Base-by-base conservation (phyloP, 2,797 vertebrate species). In the Phaenicophaeus curvirostris region DNA sequence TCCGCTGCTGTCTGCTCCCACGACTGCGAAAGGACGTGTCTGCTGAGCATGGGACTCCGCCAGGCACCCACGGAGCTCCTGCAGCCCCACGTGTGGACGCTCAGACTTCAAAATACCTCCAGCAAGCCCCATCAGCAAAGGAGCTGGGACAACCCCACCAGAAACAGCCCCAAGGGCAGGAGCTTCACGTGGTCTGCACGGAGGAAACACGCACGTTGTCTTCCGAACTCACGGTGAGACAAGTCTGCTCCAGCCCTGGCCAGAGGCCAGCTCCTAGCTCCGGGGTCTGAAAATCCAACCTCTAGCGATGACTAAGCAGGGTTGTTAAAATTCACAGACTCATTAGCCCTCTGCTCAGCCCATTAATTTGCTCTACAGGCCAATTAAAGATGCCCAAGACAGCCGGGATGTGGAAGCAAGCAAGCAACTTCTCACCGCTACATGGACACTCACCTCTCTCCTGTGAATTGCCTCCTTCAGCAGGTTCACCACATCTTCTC, bases 381-480 rank as follows among this genome's bases (percentile, higher is more conserved):
- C 88, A 93, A 92, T 94, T 95, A 91, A 61, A 27, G 59, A 13
- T 35, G 71, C 58, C 25, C 3, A 55, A 44, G 62, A 31, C 15
- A 59, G 58, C 27, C 10, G 6, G 84, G 74, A 20, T 37, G 57
- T 35, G 65, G 69, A 78, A 92, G 77, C 46, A 4, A 66, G 85
- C 53, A 73, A 15, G n/a, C 1, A 0, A 44, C 58, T 62, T 39
- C 93, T 74, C 51, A 4, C 75, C 30, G 81, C 87, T 3, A 8
- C 3, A 0, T 7, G 37, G 62, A 48, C 51, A 6, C 96, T 96
- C 68, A 99, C 99, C 98, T 98, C 98, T 89, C 98, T 98, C 89
- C 99, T 98, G 74, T 97, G 98, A 13, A 99, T 99, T 2, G 99
- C 99, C 28, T 99, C 99, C 95, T 99, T 99, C 63, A 99, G 98